Evolutionary conservation across 2,888 invertebrate species (phyloP).

Genomic region (Caenorhabditis japonica): DNA sequence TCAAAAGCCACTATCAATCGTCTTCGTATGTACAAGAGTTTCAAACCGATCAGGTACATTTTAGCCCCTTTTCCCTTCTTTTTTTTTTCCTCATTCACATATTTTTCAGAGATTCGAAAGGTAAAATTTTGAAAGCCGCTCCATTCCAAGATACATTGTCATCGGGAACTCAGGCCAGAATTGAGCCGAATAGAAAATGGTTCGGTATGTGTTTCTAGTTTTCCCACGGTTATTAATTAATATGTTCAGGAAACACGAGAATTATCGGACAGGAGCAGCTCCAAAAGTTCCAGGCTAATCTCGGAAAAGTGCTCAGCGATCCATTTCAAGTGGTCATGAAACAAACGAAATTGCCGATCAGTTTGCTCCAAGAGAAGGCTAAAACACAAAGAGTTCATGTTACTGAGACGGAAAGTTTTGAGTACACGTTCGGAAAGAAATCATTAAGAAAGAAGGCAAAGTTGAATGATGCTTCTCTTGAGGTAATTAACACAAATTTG

Average conservation of each 20-base stretch:
- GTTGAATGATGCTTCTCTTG: slow-evolving; percentile 83
- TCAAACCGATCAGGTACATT: slow-evolving; percentile 87
- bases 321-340: slow-evolving; percentile 98
- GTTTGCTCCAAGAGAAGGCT: slow-evolving; percentile 89
- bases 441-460: slow-evolving; percentile 91
- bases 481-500: no score
- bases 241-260: slow-evolving; percentile 85
- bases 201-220: slow-evolving; percentile 83
- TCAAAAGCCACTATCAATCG: slow-evolving; percentile 94
- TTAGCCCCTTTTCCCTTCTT: not conserved
- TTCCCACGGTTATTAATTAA: not conserved
- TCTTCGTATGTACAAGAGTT: slow-evolving; percentile 97
- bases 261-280: slow-evolving; percentile 88
- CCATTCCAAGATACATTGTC: slow-evolving; percentile 92
- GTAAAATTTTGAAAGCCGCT: slow-evolving; percentile 93
- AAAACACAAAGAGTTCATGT: slow-evolving; percentile 90
- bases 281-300: slow-evolving; percentile 86
- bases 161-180: slow-evolving; percentile 91
- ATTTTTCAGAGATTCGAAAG: slow-evolving; percentile 83
- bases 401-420: slow-evolving; percentile 93
- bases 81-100: no score
- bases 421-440: slow-evolving; percentile 94
- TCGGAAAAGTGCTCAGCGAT: slow-evolving; percentile 92
- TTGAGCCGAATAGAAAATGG: slow-evolving; percentile 98
- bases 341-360: slow-evolving; percentile 93